Evolutionary conservation across 2,888 invertebrate species (phyloP).

Genomic region (Eumerus sabulonum): DNA sequence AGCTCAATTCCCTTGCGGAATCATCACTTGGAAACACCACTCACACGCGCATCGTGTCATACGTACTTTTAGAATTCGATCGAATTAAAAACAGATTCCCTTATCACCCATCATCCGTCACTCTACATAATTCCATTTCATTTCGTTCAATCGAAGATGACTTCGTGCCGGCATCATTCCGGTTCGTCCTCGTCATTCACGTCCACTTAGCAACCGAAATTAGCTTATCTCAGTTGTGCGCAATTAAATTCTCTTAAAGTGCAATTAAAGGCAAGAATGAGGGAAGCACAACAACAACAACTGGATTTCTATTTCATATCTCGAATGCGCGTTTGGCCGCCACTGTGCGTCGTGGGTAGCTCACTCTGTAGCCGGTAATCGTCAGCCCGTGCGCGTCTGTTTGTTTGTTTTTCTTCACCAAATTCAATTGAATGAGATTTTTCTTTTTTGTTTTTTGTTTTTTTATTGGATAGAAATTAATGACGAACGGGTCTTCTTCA

Average conservation of each 20-base stretch:
- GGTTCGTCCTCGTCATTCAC: conserved; percentile 21
- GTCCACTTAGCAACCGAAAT: conserved; percentile 64
- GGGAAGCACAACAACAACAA: background rate
- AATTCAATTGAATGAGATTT: conserved; percentile 53
- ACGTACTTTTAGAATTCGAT: conserved; percentile 7
- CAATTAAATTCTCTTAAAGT: conserved; percentile 67
- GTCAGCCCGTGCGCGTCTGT: conserved; percentile 1
- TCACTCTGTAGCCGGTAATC: conserved; percentile 13
- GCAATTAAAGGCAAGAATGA: conserved; percentile 51
- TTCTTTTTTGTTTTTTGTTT: conserved; percentile 11
- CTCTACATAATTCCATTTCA: conserved; percentile 56
- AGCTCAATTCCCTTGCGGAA: conserved; percentile 37
- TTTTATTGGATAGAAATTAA: conserved; percentile 59
- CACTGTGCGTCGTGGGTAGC: background rate
- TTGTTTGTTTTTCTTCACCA: conserved; percentile 59
- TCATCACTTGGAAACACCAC: background rate
- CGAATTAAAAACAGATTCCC: conserved; percentile 64
- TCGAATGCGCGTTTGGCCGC: conserved; percentile 42
- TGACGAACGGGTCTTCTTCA: conserved; percentile 28
- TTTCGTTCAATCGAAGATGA: conserved; percentile 19
- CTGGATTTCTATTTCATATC: conserved; percentile 51
- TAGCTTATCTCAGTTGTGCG: conserved; percentile 66
- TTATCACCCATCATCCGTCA: conserved; percentile 51
- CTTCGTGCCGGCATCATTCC: background rate
- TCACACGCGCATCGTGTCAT: conserved; percentile 47